A percentile compares a stretch with the other conserved stretches of the same genome.
phyloP scores from a whole-genome alignment of 1,140 invertebrate species.

The Lutraria rhynchaena region DNA sequence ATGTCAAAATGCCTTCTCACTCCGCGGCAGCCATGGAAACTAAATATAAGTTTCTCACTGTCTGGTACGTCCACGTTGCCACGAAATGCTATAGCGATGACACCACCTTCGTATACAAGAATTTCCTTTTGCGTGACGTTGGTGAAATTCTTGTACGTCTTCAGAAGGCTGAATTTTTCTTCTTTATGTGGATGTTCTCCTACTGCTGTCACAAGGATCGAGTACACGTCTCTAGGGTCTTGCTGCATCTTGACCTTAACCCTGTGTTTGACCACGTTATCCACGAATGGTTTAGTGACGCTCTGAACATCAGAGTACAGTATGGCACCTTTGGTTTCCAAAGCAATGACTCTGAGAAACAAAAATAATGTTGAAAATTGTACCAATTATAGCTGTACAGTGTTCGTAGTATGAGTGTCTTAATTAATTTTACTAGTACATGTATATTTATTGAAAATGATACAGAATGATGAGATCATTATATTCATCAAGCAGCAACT shows the following conservation, averaged over 20 bases:
- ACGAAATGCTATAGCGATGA: conserved; percentile 37
- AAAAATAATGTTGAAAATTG: too few species aligned
- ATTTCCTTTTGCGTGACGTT: not conserved
- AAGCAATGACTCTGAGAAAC: conserved; percentile 32
- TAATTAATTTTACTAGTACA: too few species aligned
- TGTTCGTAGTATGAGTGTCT: not conserved
- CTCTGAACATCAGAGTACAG: conserved; percentile 41
- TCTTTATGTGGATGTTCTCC: conserved; percentile 26
- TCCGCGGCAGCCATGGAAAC: conserved; percentile 45
- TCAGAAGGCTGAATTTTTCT: not conserved
- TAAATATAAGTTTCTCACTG: conserved; percentile 14
- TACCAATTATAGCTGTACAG: not conserved
- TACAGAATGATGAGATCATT: too few species aligned
- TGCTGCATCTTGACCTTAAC: conserved; percentile 14
- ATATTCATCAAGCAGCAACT: too few species aligned
- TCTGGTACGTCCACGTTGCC: conserved; percentile 45
- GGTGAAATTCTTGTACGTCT: conserved; percentile 12
- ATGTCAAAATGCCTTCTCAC: conserved; percentile 38
- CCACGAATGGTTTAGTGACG: conserved; percentile 16
- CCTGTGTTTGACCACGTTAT: conserved; percentile 26
- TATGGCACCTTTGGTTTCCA: conserved; percentile 35
- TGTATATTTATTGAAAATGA: too few species aligned
- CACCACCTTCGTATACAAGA: conserved; percentile 27
- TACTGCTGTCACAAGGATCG: conserved; percentile 3
- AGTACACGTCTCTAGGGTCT: conserved; percentile 34